A percentile compares a stretch with the other conserved stretches of the same genome.
These are phyloP conservation scores for Lamprotornis superbus DNA, from an alignment of 2,113 vertebrate genomes.

Conservation along the genomic window DNA sequence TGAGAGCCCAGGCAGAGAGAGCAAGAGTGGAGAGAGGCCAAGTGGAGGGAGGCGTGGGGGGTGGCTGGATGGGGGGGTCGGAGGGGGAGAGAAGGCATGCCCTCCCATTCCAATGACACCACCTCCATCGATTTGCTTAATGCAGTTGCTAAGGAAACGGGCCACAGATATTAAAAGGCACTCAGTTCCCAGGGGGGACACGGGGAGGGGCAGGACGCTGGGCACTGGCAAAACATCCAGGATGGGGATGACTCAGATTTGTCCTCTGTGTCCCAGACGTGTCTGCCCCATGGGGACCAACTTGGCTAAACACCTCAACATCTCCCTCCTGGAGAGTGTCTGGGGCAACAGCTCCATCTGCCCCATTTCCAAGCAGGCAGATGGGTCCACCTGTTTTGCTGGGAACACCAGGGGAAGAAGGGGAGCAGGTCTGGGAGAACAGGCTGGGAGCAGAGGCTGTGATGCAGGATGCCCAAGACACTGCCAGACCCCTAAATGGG, in stretches of 20 bases:
- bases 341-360: neutral
- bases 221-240: slow-evolving; percentile 48
- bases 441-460: neutral
- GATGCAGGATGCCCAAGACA: neutral
- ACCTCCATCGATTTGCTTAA: slow-evolving; percentile 84
- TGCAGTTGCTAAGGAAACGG: slow-evolving; percentile 80
- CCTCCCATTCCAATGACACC: slow-evolving; percentile 78
- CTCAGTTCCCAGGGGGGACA: slow-evolving; percentile 32
- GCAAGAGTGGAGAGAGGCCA: neutral
- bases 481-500: neutral
- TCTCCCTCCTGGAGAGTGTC: neutral
- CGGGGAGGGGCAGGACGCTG: slow-evolving; percentile 10
- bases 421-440: neutral
- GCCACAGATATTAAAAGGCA: slow-evolving; percentile 74
- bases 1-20: neutral
- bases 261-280: neutral
- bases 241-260: slow-evolving; percentile 40
- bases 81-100: slow-evolving; percentile 58
- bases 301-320: neutral
- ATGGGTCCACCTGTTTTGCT: neutral
- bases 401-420: neutral
- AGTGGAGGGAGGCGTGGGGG: neutral
- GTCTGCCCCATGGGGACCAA: neutral
- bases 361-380: neutral
- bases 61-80: neutral